These are phyloP conservation scores for Poecile montanus DNA, from an alignment of 2,797 vertebrate species.

Conservation along the genomic window DNA sequence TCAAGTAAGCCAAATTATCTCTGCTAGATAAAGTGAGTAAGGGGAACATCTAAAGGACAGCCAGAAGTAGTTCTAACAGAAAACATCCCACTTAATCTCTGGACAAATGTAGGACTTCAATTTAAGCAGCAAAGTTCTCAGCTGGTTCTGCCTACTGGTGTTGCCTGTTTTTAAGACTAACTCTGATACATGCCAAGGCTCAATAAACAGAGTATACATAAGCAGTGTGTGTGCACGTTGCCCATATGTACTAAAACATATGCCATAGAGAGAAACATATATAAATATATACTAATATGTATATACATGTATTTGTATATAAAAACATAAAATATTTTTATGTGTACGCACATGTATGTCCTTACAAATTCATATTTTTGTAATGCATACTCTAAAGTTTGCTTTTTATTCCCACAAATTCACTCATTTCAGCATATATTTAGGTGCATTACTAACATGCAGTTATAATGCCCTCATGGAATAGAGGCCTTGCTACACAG, in stretches of 20 bases:
- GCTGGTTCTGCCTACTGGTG: neutral
- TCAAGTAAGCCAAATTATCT: conserved; percentile 85
- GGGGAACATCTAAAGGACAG: neutral
- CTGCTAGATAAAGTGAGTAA: neutral
- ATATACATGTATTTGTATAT: neutral
- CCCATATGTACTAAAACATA: neutral
- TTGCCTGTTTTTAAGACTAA: neutral
- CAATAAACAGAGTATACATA: neutral
- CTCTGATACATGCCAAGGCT: neutral
- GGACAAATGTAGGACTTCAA: neutral
- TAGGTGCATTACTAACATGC: neutral
- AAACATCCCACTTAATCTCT: neutral
- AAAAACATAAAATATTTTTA: neutral
- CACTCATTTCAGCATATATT: neutral
- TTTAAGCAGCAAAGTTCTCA: neutral
- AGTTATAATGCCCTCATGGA: neutral
- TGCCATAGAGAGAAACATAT: neutral
- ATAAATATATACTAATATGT: neutral
- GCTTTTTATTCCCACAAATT: neutral
- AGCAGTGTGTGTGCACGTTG: neutral
- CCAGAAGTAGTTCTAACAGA: neutral
- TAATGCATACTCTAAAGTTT: neutral
- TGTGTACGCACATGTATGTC: neutral
- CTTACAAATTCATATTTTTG: neutral
- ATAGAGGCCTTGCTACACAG: neutral